Evolutionary conservation across 2,888 invertebrate species (phyloP).

Genomic region (Limnephilus lunatus): DNA sequence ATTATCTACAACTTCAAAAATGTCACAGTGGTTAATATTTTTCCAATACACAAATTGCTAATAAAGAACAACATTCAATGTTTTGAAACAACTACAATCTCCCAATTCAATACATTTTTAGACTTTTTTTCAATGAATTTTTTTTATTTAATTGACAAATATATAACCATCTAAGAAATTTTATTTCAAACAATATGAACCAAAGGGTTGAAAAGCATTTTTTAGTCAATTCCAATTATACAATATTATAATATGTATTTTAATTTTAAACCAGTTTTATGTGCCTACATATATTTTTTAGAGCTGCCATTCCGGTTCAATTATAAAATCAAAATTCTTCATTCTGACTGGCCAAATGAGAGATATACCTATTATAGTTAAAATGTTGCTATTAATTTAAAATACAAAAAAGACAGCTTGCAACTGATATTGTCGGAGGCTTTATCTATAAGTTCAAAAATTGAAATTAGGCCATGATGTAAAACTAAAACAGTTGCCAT

Average conservation of each 20-base stretch:
- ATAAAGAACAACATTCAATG: conserved; percentile 46
- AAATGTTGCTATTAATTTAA: neutral
- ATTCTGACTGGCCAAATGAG: neutral
- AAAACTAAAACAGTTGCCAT: neutral
- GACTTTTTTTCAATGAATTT: neutral
- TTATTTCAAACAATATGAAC: conserved; percentile 30
- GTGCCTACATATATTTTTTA: neutral
- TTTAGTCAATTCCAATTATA: conserved; percentile 30
- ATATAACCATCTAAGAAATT: conserved; percentile 33
- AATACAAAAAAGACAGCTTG: neutral
- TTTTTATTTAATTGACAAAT: conserved; percentile 26
- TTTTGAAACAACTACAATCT: conserved; percentile 30
- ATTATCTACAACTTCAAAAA: neutral
- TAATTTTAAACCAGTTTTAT: neutral
- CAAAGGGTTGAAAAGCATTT: neutral
- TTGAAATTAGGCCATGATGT: neutral
- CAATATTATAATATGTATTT: neutral
- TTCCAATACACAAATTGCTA: conserved; percentile 42
- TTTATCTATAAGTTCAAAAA: neutral
- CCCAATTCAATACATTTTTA: neutral
- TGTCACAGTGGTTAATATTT: neutral
- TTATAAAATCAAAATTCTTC: neutral
- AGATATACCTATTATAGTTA: neutral
- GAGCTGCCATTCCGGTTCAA: neutral
- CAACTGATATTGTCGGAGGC: neutral